Base-by-base conservation (phyloP, 1,140 invertebrate species). In the Latrodectus geometricus region DNA sequence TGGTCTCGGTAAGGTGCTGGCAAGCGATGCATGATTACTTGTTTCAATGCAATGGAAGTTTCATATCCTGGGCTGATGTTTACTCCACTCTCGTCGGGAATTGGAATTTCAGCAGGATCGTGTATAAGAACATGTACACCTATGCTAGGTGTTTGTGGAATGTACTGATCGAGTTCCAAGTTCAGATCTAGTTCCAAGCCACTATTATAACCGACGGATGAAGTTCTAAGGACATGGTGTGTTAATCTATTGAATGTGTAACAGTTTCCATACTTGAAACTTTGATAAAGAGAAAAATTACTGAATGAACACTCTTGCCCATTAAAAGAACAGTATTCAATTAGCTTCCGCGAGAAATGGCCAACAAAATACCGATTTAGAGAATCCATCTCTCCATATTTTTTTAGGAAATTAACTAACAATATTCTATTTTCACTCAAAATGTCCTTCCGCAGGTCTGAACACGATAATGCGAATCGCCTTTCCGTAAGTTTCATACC, bases 71-170 rank as follows among this genome's bases (percentile, higher is more conserved):
- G 91, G 2, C 90, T 76, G 4, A 92, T 82, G 20, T 90, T 90
- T 35, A 92, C 88, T 0, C 91, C 91, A 20, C 91, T 88, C 48
- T 91, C 91, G 80, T 91, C 90, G 0, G 91, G 90, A 76, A 91
- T 90, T 0, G 91, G 91, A 78, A 89, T 89, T 8, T 89, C 84
- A 9, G 89, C 89, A 23, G 90, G 88, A 15, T 88, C 87, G 86
- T 92, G 92, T 49, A 91, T 89, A 5, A 91, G 69, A 14, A 92
- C 88, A 49, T 90, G 80, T 8, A 90, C 88, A 9, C 91, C 92
- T 88, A 90, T 17, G 84, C 15, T 61, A 14, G 48, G 88, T 5
- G 90, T 74, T 2, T n/a, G 35, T n/a, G 61, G 3, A 5, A 83
- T 65, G 50, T 74, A 74, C 12, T 49, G 14, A 74, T 74, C 3